A percentile compares a stretch with the other conserved stretches of the same genome.
Evolutionary conservation across 2,113 vertebrate species (phyloP).

Genomic region (Agelaius phoeniceus): DNA sequence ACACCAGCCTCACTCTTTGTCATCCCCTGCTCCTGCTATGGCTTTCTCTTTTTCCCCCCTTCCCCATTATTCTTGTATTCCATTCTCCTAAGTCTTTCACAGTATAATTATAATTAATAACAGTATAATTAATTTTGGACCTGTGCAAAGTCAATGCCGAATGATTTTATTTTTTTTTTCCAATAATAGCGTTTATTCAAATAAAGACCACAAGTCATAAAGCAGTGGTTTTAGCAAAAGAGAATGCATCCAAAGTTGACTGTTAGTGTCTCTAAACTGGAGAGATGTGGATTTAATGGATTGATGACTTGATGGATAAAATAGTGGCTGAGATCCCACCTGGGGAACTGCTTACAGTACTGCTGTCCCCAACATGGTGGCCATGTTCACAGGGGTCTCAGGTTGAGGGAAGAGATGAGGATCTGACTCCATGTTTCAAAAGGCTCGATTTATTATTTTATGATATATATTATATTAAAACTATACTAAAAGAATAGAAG

Average conservation of each 20-base stretch:
- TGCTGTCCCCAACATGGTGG: neutral
- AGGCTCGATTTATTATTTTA: too few relatives aligned
- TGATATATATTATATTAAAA: too few relatives aligned
- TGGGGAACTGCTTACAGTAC: neutral
- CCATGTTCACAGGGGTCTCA: too few relatives aligned
- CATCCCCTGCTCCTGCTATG: fast-evolving
- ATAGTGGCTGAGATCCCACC: too few relatives aligned
- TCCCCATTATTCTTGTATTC: neutral
- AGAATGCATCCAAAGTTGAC: neutral
- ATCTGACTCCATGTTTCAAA: too few relatives aligned
- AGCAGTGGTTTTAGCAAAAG: neutral
- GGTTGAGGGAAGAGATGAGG: too few relatives aligned
- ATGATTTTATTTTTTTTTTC: neutral
- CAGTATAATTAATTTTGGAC: neutral
- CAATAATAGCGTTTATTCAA: fast-evolving
- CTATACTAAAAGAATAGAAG: too few relatives aligned
- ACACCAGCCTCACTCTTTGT: neutral
- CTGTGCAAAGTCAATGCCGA: fast-evolving
- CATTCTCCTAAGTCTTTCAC: neutral
- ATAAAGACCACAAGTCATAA: neutral
- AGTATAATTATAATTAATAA: neutral
- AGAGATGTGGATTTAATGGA: neutral
- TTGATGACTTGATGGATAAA: neutral
- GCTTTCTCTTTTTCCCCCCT: fast-evolving
- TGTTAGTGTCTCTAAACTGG: neutral